Base-by-base conservation (phyloP, 2,797 vertebrate genomes). In the Coregonus suidteri region DNA sequence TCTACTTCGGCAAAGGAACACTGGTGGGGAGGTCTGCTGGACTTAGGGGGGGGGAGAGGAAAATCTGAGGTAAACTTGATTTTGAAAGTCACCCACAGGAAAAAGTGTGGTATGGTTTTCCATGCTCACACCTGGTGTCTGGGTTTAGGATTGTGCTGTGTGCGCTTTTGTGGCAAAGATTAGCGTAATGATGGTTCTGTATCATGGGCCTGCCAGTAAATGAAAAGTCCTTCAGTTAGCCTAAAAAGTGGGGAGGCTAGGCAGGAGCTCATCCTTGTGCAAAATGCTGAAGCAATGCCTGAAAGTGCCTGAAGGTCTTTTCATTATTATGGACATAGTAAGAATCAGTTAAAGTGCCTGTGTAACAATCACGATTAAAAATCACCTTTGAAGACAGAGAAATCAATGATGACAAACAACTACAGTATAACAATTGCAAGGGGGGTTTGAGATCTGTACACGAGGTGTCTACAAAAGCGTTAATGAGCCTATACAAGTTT, bases 301-400 rank as follows among this genome's bases (percentile, higher is more conserved):
- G 31, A 34, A 34, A 52, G 75, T 83, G 75, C 76, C 66, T 71
- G 74, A 88, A 90, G 81, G 81, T 64, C 65, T 67, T 68, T 80
- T 72, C 31, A 82, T 70, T 80, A 14, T 86, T 79, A 81, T 82
- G 68, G 85, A 90, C 83, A 82, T 80, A 86, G n/a, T 83, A 86
- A 3, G 83, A 88, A 91, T 92, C 82, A 86, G 76, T 71, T 94
- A 94, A 95, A 95, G 93, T 94, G 94, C 93, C 41, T 82, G 88
- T 89, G 92, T 91, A 91, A 92, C 90, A 91, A 93, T 93, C 91
- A 90, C 6, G 71, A 34, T 68, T 71, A n/a, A 75, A 53, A 78
- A 80, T 65, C n/a, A 47, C n/a, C 41, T 59, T 68, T 30, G 56
- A 65, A 59, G 73, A 82, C 77, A 81, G 59, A 35, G 59, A 82